These are phyloP conservation scores for Epicauta chinensis DNA, from an alignment of 1,140 invertebrate species.

Conservation along the genomic window DNA sequence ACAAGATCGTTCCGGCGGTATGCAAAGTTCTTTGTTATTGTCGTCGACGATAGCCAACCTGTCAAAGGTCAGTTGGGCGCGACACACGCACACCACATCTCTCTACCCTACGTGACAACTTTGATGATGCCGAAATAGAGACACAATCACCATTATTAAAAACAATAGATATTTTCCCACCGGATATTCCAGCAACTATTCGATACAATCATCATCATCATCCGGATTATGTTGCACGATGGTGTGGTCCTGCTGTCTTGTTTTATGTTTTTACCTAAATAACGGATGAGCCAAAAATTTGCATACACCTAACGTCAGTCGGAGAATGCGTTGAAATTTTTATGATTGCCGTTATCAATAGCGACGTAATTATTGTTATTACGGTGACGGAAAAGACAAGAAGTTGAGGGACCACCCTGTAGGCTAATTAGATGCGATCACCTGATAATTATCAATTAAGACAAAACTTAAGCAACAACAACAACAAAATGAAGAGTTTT, in stretches of 20 bases:
- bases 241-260: slow-evolving; percentile 12
- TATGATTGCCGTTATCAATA: neutral
- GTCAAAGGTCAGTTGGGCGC: slow-evolving; percentile 22
- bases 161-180: too few species aligned
- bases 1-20: slow-evolving; percentile 9
- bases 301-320: neutral
- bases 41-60: slow-evolving; percentile 2
- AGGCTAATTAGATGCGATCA: slow-evolving; percentile 29
- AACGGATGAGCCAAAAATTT: neutral
- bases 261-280: too few species aligned
- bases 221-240: slow-evolving; percentile 19
- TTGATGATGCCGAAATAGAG: slow-evolving; percentile 18
- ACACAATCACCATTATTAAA: neutral
- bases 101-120: slow-evolving; percentile 20
- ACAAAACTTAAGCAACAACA: slow-evolving; percentile 17
- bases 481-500: too few species aligned
- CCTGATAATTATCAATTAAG: slow-evolving; percentile 33
- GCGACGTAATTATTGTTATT: neutral
- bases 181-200: too few species aligned
- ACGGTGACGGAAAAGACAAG: neutral
- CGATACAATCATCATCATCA: too few species aligned
- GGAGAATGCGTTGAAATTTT: neutral
- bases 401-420: slow-evolving; percentile 15
- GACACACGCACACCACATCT: slow-evolving; percentile 18
- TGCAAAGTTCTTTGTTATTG: slow-evolving; percentile 21